Evolutionary conservation across 2,113 vertebrate species (phyloP), one percentile per base, ranked within the genome.

Genomic region (Otus sunia): DNA sequence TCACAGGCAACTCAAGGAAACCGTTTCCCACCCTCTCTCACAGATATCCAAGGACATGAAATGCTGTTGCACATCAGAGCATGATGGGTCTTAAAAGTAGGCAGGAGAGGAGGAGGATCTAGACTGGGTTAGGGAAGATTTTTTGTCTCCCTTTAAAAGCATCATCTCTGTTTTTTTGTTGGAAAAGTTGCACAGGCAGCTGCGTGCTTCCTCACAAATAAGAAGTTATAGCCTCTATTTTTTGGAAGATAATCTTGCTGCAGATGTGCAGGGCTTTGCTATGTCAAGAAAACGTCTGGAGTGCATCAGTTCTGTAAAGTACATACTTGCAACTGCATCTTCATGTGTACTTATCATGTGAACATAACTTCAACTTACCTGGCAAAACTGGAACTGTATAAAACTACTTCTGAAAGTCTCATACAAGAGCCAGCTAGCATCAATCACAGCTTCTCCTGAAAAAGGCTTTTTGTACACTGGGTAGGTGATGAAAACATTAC

Each of bases 331-430:
- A 50, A 16, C 23, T 18, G 25, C 1, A 0, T 26, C 71, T 67
- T 50, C 41, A 29, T 0, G 0, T 2, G 26, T 12, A 30, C 13
- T 52, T 37, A 34, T 0, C 0, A 0, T 19, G 34, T 4, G 0
- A 41, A 26, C 2, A 2, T 5, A 55, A 34, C 59, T 45, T 52
- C 26, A 56, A 20, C 10, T 12, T 10, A 29, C 23, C 12, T 26
- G 26, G 32, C 19, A 63, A 34, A 64, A 15, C 22, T 17, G 17
- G 8, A 37, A 29, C 17, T 26, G 2, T 0, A 17, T 3, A 49
- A 64, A 87, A 16, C 8, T 25, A 2, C 64, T 55, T n/a, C 73
- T 53, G 34, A 26, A 80, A 80, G 34, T 8, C 11, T 74, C 55
- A 41, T 53, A 8, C 21, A 39, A 2, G 26, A 84, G 37, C 20